phyloP scores from a whole-genome alignment of 2,888 invertebrate species.

The Hydroisotoma schaefferi region DNA sequence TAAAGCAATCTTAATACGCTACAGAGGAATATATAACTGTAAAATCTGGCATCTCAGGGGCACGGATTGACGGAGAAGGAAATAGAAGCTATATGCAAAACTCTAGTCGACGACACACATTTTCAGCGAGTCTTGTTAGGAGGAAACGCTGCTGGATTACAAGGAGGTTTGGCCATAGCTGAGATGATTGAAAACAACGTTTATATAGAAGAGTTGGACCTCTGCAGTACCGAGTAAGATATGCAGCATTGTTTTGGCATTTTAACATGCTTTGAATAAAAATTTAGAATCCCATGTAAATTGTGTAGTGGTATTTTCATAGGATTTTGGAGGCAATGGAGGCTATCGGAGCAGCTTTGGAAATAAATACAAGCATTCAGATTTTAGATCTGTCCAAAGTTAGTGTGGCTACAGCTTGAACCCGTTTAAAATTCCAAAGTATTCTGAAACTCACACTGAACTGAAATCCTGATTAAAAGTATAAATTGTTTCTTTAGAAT shows the following conservation, averaged over 20 bases:
- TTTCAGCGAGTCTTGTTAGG: constrained; percentile 50
- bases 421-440: too few relatives aligned
- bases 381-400: constrained; percentile 30
- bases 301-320: background rate
- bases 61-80: constrained; percentile 33
- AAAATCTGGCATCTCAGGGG: constrained; percentile 10
- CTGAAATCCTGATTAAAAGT: background rate
- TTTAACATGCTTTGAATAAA: background rate
- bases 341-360: constrained; percentile 20
- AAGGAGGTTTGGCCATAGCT: constrained; percentile 40
- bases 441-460: background rate
- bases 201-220: constrained; percentile 28
- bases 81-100: constrained; percentile 50
- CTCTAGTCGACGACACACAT: constrained; percentile 51
- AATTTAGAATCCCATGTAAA: background rate
- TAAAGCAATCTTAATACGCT: too few relatives aligned
- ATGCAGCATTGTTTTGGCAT: background rate
- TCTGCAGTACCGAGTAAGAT: constrained; percentile 36
- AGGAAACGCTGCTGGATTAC: constrained; percentile 30
- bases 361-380: constrained; percentile 10
- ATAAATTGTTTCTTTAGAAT: constrained; percentile 54
- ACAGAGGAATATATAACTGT: too few relatives aligned
- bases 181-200: constrained; percentile 36
- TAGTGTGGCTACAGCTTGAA: too few relatives aligned
- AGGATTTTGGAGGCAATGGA: constrained; percentile 27